Conservation (phyloP, 2,113 vertebrate species). For the Anolis carolinensis region DNA sequence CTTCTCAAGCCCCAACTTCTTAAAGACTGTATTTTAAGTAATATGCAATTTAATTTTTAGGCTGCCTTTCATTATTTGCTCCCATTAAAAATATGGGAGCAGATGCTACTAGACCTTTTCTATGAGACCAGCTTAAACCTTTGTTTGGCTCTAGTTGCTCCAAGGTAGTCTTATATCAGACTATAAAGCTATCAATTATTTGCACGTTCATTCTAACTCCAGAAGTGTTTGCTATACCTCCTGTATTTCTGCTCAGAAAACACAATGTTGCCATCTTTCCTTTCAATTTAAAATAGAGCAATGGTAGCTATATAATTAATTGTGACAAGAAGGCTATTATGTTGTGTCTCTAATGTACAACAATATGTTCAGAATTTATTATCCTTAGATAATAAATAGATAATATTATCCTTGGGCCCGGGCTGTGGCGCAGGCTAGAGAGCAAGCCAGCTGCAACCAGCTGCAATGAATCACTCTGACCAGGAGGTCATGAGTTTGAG, state of each 20-base stretch:
- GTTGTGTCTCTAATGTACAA: not conserved
- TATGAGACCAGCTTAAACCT: not conserved
- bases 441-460: too few relatives aligned
- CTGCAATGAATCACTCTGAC: too few relatives aligned
- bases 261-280: not conserved
- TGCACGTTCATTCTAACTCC: not conserved
- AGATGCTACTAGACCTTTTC: not conserved
- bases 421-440: too few relatives aligned
- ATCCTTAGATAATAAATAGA: too few relatives aligned
- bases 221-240: not conserved
- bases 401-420: too few relatives aligned
- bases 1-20: not conserved
- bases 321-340: not conserved
- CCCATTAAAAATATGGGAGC: not conserved
- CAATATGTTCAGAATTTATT: not conserved
- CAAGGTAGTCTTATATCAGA: not conserved
- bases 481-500: too few relatives aligned
- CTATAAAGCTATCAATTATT: not conserved
- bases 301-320: not conserved
- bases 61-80: not conserved
- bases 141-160: not conserved
- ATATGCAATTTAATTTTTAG: not conserved
- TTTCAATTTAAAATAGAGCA: not conserved
- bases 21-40: not conserved
- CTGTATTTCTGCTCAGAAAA: not conserved